Evolutionary conservation across 2,797 vertebrate species (phyloP), one percentile per base, ranked within the genome.

Genomic region (Arremon aurantiirostris): DNA sequence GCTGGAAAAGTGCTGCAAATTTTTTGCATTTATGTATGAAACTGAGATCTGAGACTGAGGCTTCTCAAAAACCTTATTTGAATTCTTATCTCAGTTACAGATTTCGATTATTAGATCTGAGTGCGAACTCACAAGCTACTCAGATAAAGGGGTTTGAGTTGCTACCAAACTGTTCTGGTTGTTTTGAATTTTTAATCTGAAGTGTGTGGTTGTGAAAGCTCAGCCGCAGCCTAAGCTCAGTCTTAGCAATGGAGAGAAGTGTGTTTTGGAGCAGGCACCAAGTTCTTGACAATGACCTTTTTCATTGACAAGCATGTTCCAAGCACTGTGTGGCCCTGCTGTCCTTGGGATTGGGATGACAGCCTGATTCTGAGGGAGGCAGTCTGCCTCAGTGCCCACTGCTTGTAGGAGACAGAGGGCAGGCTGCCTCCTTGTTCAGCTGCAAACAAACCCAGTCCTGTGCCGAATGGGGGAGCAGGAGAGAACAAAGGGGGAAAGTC

Each of bases 21-120:
- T 20, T 82, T 89, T 89, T 92, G 88, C 49, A 89, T 93, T 89
- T 80, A 89, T 89, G 66, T 64, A 91, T 86, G 91, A 94, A 89
- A 72, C 60, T 37, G 63, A 82, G 78, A 92, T 49, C 61, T 46
- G 59, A 81, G 50, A 77, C 42, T 0, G 0, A 86, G 68, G 42
- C 50, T 90, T 87, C 83, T 84, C 79, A 32, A 76, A 94, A 83
- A 72, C 24, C 39, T 89, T 71, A 68, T 81, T 65, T 92, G 59
- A 59, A 91, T 93, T 88, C 70, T 73, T 79, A 92, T 76, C 76
- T 90, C 44, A 34, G 49, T 75, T 87, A 73, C 32, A 77, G 82
- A 88, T 87, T 88, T 66, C 70, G 59, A 86, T 93, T 56, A 76
- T 96, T 82, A 91, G 59, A 84, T 55, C 82, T 66, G 55, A 90